Percentiles rank a stretch among this genome's conserved stretches.
phyloP scores from a whole-genome alignment of 37 sponge, comb jelly and placozoan species.

The Hormiphora californensis region DNA sequence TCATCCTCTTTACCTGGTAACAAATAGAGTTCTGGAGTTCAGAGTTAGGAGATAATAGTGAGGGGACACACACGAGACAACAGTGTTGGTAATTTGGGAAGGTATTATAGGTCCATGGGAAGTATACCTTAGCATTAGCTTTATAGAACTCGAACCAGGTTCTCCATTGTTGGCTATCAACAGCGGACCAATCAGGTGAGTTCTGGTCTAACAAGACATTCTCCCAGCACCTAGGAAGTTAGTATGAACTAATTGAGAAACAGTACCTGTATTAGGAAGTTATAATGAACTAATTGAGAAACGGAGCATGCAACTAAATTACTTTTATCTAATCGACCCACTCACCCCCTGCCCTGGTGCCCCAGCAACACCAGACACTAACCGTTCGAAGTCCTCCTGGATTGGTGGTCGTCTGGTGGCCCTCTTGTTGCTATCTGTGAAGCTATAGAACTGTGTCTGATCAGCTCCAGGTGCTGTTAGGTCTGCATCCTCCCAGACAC shows the following conservation, averaged over 20 bases:
- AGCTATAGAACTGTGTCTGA: slow-evolving; percentile 28
- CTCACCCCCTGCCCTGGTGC: too few relatives aligned
- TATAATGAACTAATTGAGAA: too few relatives aligned
- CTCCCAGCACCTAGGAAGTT: slow-evolving; percentile 32
- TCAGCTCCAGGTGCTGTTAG: neutral
- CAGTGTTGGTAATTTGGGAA: neutral
- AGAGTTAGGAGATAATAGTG: neutral
- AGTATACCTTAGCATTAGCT: slow-evolving; percentile 44
- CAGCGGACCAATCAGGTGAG: slow-evolving; percentile 25
- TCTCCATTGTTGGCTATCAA: slow-evolving; percentile 47
- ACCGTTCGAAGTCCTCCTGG: slow-evolving; percentile 46
- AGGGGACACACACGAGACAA: neutral
- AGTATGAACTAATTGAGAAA: too few relatives aligned
- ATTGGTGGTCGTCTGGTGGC: neutral
- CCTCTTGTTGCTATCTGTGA: slow-evolving; percentile 22
- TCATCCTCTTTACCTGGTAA: slow-evolving; percentile 34
- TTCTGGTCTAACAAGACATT: slow-evolving; percentile 20
- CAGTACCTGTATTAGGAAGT: too few relatives aligned
- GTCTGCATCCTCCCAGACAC: neutral
- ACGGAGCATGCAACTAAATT: too few relatives aligned
- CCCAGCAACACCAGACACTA: too few relatives aligned
- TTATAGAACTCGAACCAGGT: slow-evolving; percentile 52
- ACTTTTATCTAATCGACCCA: too few relatives aligned
- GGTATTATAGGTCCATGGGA: too few relatives aligned
- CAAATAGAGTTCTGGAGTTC: neutral